Evolutionary conservation across 2,797 vertebrate species (phyloP), one percentile per base, ranked within the genome.

Genomic region (Staurois parvus): DNA sequence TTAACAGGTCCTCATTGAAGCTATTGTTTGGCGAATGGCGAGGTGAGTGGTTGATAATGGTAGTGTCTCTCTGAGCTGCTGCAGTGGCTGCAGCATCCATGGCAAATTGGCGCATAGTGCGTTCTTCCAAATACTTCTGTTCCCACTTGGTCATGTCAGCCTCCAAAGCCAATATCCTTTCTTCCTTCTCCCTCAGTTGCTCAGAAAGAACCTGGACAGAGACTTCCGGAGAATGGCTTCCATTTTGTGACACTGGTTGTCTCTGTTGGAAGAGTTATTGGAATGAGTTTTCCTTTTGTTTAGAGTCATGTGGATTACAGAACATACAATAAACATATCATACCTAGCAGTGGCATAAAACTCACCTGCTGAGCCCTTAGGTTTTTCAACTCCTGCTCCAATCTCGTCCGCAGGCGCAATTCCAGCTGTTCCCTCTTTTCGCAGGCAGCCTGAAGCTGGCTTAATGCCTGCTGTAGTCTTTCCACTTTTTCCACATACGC

Each of bases 121-220:
- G 97, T 87, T 99, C 98, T 91, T 99, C 98, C 89, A 99, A 89
- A 83, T 98, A 99, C 88, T 99, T 99, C 87, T 99, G 98, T 89
- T 99, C 98, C 98, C 98, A 99, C 90, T 97, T 98, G 85, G 97
- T 99, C 95, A 99, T 98, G 89, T 99, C 98, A 0, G 98, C 98
- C 90, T 99, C 98, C 87, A 99, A 92, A 0, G 97, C 98, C 90
- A 99, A 90, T 80, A 99, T 94, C 72, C 95, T 94, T 89, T 99
- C 97, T 90, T 99, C 98, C 68, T 94, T 95, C 91, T 99, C 98
- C 81, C 97, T 93, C 87, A 99, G 90, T 88, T 97, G 96, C 91
- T 97, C 97, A 0, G 96, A 96, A 21, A 97, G 88, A 0, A 89
- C 90, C 76, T 94, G 92, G 7, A 92, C 87, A 0, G 93, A 97